Evolutionary conservation across 37 sponge, comb jelly and placozoan genomes (phyloP).

Genomic region (Halichondria panicea): DNA sequence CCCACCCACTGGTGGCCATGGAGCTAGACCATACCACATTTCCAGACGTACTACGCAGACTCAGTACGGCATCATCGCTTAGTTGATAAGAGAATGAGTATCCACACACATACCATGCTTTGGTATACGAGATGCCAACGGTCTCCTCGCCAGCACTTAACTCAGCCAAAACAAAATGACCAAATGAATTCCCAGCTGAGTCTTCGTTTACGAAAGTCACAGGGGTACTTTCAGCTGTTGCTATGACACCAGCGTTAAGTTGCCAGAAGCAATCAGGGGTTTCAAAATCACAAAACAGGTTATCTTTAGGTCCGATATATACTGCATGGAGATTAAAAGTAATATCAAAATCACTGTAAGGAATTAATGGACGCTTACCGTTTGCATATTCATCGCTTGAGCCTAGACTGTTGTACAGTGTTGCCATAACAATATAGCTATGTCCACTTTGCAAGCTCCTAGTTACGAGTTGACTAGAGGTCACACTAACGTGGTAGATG

Average conservation of each 20-base stretch:
- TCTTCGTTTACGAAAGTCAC: background rate
- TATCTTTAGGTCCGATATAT: slow-evolving; percentile 9
- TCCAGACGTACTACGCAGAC: slow-evolving; percentile 2
- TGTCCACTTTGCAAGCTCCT: background rate
- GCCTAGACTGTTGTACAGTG: slow-evolving; percentile 14
- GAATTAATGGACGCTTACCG: background rate
- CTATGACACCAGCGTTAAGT: background rate
- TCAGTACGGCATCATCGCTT: background rate
- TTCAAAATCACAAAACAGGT: slow-evolving; percentile 25
- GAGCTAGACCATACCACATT: slow-evolving; percentile 23
- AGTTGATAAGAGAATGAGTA: slow-evolving; percentile 36
- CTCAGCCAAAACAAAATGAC: slow-evolving; percentile 1
- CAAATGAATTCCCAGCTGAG: background rate
- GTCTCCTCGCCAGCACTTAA: background rate
- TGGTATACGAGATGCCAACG: background rate
- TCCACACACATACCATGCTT: slow-evolving; percentile 34
- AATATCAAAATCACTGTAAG: background rate
- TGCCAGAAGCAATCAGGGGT: background rate
- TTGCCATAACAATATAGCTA: background rate
- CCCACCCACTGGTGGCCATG: background rate
- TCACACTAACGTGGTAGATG: slow-evolving; percentile 2
- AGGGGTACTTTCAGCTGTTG: background rate
- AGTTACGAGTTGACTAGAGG: slow-evolving; percentile 2
- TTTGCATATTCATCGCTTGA: background rate
- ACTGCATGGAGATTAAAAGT: background rate